Base-by-base conservation (phyloP, 2,113 vertebrate genomes). In the Psettodes erumei region DNA sequence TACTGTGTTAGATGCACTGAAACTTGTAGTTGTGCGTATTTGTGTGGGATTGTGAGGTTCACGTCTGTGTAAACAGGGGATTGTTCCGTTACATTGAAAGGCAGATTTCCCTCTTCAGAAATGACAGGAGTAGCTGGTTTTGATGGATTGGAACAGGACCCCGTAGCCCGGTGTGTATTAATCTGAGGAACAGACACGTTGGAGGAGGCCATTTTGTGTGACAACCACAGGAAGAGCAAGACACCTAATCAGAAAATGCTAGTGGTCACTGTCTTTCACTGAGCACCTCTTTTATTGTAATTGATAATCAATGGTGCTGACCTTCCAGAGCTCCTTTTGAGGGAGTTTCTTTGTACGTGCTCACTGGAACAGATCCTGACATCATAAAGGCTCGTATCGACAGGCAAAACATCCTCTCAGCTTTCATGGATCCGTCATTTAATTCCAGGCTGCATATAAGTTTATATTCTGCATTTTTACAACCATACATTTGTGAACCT, bases 121-220 rank as follows among this genome's bases (percentile, higher is more conserved):
- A 10, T 48, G 8, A 37, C 16, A 9, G 6, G 27, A 30, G 7
- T 16, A 10, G 54, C 27, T 42, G 32, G 16, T 69, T 61, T 42
- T 38, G 33, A 74, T 79, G 72, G 85, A 87, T 82, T 84, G 70
- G 81, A 85, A 71, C 35, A 2, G 58, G 32, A n/a, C 56, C 71
- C 59, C 28, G 45, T 69, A 61, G 60, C 77, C 81, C 43, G 68
- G 61, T 80, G 84, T 81, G 67, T 82, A 75, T 84, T 82, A 71
- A 75, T 81, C 81, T 79, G 77, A 37, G 81, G 61, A 90, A 79
- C 69, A 65, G 84, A 81, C 72, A 30, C 6, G 40, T 75, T 76
- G 69, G 68, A 82, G 79, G 84, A 80, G n/a, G 87, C 91, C 92
- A 91, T 93, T 93, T 91, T 92, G 92, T 91, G 83, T 93, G 92